Evolutionary conservation across 2,888 invertebrate species (phyloP).

Genomic region (Erebia palarica): DNA sequence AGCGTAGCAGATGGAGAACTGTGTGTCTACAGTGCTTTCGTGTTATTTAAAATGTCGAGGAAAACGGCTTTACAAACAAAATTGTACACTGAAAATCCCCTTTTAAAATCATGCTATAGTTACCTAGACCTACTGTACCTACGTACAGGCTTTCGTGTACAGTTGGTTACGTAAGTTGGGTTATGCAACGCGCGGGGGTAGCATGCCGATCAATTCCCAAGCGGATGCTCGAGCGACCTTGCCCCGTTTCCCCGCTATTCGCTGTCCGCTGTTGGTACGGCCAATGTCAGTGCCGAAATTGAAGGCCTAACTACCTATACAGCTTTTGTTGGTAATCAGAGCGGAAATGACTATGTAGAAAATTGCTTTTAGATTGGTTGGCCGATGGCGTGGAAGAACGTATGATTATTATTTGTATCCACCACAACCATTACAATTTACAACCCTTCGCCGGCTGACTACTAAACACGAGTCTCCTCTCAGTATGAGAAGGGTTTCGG

Average conservation of each 20-base stretch:
- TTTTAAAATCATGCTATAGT: background rate
- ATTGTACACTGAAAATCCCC: background rate
- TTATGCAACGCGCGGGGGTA: constrained; percentile 27
- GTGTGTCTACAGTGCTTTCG: background rate
- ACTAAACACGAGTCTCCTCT: too few relatives aligned
- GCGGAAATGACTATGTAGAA: constrained; percentile 3
- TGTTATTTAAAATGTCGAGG: background rate
- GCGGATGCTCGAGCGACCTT: constrained; percentile 48
- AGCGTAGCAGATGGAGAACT: too few relatives aligned
- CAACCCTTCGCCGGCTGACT: too few relatives aligned
- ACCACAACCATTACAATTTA: too few relatives aligned
- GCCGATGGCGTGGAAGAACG: background rate
- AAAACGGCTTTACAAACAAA: background rate
- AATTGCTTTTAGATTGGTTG: background rate
- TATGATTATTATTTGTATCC: background rate
- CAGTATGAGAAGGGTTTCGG: too few relatives aligned
- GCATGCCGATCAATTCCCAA: too few relatives aligned
- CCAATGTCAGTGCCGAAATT: constrained; percentile 42
- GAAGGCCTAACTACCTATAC: background rate
- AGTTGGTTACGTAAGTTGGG: constrained; percentile 18
- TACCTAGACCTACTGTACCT: background rate
- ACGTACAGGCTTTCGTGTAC: constrained; percentile 10
- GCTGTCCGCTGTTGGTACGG: constrained; percentile 43
- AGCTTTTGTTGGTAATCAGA: constrained; percentile 12
- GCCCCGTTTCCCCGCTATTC: constrained; percentile 41